Evolutionary conservation across 2,113 vertebrate species (phyloP).

Genomic region (Crypturellus undulatus): DNA sequence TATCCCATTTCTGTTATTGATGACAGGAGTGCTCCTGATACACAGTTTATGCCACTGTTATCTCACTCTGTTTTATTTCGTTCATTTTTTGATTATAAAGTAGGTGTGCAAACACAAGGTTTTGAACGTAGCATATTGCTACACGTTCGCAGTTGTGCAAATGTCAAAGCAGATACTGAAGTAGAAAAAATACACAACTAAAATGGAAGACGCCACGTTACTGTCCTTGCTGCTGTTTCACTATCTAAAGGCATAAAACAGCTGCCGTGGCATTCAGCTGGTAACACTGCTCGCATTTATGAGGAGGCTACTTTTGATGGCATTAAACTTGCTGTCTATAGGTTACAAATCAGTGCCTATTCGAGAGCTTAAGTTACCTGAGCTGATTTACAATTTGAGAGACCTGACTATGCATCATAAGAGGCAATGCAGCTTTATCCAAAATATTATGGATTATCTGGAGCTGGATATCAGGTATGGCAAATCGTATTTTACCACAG

Average conservation of each 20-base stretch:
- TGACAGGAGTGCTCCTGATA: background rate
- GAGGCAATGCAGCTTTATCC: background rate
- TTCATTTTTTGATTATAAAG: background rate
- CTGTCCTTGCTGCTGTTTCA: background rate
- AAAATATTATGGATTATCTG: background rate
- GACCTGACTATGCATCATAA: constrained; percentile 33
- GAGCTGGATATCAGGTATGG: background rate
- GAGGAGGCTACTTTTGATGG: constrained; percentile 18
- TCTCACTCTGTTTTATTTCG: background rate
- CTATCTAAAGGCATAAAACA: constrained; percentile 8
- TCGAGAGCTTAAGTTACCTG: constrained; percentile 42
- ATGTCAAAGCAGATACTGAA: background rate
- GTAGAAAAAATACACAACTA: background rate
- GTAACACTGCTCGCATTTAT: background rate
- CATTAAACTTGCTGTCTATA: constrained; percentile 10
- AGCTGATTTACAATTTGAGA: constrained; percentile 50
- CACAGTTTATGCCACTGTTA: too few species aligned
- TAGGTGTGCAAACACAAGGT: background rate
- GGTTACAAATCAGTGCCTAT: constrained; percentile 40
- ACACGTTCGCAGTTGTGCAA: background rate
- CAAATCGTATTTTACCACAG: background rate
- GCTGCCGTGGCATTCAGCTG: background rate
- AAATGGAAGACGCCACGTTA: background rate
- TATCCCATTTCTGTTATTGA: constrained; percentile 79
- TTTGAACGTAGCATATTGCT: constrained; percentile 28